A percentile compares a stretch with the other conserved stretches of the same genome.
phyloP scores from a whole-genome alignment of 2,113 vertebrate genomes.

The Siniperca chuatsi region DNA sequence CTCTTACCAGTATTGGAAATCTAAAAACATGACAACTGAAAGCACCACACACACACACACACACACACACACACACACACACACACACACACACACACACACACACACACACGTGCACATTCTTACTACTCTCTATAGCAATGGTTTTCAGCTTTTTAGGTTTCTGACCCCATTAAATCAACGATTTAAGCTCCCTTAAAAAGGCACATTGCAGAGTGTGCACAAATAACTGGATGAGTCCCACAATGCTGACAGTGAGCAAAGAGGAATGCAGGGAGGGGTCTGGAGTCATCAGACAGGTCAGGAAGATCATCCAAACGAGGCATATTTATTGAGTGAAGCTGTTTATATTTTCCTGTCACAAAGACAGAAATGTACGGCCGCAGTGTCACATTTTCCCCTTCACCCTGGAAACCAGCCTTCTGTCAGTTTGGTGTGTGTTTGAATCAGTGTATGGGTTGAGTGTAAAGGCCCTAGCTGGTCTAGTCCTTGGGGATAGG shows the following conservation, averaged over 20 bases:
- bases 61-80: no score
- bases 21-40: no score
- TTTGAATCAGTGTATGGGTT: background rate
- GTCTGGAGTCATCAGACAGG: constrained; percentile 26
- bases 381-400: background rate
- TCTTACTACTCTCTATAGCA: no score
- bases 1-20: no score
- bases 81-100: no score
- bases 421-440: background rate
- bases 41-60: no score
- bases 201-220: background rate
- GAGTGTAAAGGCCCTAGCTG: background rate
- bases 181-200: no score
- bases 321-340: constrained; percentile 33
- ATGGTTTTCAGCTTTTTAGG: no score
- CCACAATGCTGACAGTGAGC: constrained; percentile 16
- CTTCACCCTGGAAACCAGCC: background rate
- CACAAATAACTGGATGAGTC: background rate
- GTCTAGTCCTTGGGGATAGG: constrained; percentile 27
- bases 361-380: background rate
- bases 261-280: constrained; percentile 46
- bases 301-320: constrained; percentile 41
- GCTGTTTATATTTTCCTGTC: constrained; percentile 25
- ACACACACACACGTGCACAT: no score
- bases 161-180: no score